These are phyloP conservation scores for Acomys russatus DNA, from an alignment of 2,797 vertebrate genomes.

Conservation along the genomic window DNA sequence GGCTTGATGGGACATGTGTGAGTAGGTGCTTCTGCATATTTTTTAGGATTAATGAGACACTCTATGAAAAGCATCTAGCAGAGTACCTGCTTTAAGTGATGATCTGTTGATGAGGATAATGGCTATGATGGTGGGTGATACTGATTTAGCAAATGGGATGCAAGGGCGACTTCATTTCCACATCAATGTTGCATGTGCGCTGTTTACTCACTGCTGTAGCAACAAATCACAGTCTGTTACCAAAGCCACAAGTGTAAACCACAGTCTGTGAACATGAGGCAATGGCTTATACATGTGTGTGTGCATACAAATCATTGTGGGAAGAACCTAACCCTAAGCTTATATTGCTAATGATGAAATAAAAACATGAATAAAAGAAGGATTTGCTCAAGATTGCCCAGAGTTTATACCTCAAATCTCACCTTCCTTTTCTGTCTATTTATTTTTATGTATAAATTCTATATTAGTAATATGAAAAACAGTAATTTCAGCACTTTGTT, in stretches of 20 bases:
- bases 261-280: background rate
- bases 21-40: background rate
- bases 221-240: background rate
- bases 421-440: background rate
- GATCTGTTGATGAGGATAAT: background rate
- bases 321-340: slow-evolving; percentile 15
- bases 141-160: background rate
- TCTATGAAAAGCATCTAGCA: background rate
- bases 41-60: background rate
- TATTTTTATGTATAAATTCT: background rate
- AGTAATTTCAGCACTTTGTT: background rate
- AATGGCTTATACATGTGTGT: background rate
- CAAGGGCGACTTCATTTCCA: background rate
- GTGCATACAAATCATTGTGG: background rate
- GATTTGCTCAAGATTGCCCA: background rate
- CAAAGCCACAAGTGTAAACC: background rate
- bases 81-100: background rate
- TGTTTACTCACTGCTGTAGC: background rate
- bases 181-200: background rate
- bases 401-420: background rate
- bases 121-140: background rate
- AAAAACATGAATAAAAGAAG: background rate
- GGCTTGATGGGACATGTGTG: background rate
- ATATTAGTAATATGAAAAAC: background rate
- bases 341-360: background rate